These are phyloP conservation scores for Phymanthus crucifer DNA, from an alignment of 92 coral and sea anemone species.

Conservation along the genomic window DNA sequence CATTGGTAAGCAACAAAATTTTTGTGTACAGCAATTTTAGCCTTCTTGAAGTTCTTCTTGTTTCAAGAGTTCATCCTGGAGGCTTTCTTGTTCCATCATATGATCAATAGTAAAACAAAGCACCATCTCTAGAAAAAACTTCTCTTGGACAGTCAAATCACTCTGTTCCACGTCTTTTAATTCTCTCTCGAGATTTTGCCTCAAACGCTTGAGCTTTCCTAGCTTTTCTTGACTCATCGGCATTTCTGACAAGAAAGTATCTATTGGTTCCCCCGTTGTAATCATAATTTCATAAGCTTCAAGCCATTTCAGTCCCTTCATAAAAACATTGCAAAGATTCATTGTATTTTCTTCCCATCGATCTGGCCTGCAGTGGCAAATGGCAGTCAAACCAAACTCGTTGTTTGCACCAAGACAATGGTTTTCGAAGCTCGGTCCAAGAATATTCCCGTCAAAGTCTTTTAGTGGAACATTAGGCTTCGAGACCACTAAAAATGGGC, in stretches of 20 bases:
- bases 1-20: too few species aligned
- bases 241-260: slow-evolving; percentile 17
- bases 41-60: background rate
- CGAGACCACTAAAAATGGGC: slow-evolving; percentile 6
- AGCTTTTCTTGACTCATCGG: slow-evolving; percentile 21
- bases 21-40: background rate
- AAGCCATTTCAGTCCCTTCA: slow-evolving; percentile 23
- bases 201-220: background rate
- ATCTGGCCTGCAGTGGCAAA: slow-evolving; percentile 29
- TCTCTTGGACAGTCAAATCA: background rate
- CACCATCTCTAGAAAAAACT: background rate
- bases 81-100: background rate
- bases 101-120: background rate
- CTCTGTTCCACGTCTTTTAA: background rate
- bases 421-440: slow-evolving; percentile 7
- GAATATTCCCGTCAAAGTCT: background rate
- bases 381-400: slow-evolving; percentile 12
- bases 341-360: background rate
- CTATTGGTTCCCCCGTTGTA: slow-evolving; percentile 3
- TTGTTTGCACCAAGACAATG: slow-evolving; percentile 20
- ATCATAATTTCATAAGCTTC: slow-evolving; percentile 29
- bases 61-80: background rate
- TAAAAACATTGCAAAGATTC: slow-evolving; percentile 2
- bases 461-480: slow-evolving; percentile 9
- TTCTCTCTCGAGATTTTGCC: background rate